Evolutionary conservation across 2,113 vertebrate genomes (phyloP).

Genomic region (Oenanthe melanoleuca): DNA sequence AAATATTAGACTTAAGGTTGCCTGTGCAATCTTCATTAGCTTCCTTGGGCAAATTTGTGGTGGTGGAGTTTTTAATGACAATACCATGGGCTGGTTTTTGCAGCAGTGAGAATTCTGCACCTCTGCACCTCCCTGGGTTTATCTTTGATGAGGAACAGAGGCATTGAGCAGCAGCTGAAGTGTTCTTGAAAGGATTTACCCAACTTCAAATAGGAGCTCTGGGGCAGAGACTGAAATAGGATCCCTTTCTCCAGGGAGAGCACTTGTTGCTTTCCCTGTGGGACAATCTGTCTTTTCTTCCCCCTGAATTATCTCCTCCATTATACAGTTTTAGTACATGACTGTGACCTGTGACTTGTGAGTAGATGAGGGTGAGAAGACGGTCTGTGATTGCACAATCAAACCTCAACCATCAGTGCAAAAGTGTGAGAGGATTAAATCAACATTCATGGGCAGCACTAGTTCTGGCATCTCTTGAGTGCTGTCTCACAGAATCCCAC

Average conservation of each 20-base stretch:
- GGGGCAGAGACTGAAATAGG: neutral
- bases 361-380: neutral
- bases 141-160: neutral
- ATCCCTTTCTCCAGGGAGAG: neutral
- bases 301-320: neutral
- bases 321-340: neutral
- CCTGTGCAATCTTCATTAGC: neutral
- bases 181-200: neutral
- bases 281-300: neutral
- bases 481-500: neutral
- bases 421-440: neutral
- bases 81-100: neutral
- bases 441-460: neutral
- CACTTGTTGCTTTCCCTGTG: neutral
- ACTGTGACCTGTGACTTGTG: neutral
- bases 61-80: neutral
- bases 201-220: neutral
- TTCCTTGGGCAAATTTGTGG: neutral
- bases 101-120: neutral
- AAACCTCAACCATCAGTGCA: neutral
- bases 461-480: neutral
- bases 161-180: neutral
- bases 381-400: neutral
- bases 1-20: neutral
- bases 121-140: neutral